Conservation (phyloP, 2,888 invertebrate species). For the Watsonalla binaria region DNA sequence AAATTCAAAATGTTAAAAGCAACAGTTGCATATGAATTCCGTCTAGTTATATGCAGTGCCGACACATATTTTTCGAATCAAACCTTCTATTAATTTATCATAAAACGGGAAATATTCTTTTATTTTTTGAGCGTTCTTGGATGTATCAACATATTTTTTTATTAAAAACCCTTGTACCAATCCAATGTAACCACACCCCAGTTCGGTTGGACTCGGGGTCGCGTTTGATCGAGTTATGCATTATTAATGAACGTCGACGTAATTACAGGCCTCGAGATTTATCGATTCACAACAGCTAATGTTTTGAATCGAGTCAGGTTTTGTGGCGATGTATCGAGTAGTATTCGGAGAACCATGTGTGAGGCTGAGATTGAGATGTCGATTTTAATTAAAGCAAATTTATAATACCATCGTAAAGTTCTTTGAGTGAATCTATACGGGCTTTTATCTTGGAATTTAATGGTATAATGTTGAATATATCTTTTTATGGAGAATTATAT, state of each 20-base stretch:
- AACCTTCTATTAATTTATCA: too few species aligned
- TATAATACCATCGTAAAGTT: neutral
- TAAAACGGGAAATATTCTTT: too few species aligned
- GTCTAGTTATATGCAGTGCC: too few species aligned
- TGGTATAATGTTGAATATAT: too few species aligned
- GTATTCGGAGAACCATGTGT: neutral
- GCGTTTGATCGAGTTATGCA: slow-evolving; percentile 74
- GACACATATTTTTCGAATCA: too few species aligned
- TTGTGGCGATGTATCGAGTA: slow-evolving; percentile 9
- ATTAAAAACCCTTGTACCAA: neutral
- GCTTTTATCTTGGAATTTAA: neutral
- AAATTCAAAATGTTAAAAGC: too few species aligned
- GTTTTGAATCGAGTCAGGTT: slow-evolving; percentile 7
- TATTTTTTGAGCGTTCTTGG: too few species aligned
- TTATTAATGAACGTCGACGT: slow-evolving; percentile 71
- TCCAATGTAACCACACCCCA: slow-evolving; percentile 25
- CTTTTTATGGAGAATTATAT: too few species aligned
- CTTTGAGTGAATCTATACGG: neutral
- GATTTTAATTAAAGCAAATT: neutral
- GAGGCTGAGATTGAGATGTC: neutral
- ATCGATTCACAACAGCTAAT: slow-evolving; percentile 30
- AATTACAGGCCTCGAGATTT: slow-evolving; percentile 68
- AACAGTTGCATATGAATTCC: too few species aligned
- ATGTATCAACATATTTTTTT: too few species aligned
- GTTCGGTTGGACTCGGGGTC: slow-evolving; percentile 25